Conservation (phyloP, 2,113 vertebrate genomes). For the Embiotoca jacksoni region DNA sequence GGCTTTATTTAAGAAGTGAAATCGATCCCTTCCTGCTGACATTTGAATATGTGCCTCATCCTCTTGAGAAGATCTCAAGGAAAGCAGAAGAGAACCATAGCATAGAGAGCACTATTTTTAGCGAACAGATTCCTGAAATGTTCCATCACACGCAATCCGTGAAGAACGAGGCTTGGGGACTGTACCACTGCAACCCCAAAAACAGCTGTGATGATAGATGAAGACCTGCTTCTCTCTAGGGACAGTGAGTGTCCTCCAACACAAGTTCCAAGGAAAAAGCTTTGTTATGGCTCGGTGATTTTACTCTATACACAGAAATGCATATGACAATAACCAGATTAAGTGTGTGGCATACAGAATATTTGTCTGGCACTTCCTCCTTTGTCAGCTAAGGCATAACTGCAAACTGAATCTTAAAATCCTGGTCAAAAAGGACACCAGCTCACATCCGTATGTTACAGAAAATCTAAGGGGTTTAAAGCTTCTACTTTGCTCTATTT, state of each 20-base stretch:
- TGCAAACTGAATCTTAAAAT: constrained; percentile 25
- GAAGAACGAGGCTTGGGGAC: constrained; percentile 63
- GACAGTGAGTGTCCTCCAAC: constrained; percentile 70
- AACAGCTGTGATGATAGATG: constrained; percentile 71
- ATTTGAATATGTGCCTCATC: constrained; percentile 51
- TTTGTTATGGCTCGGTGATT: constrained; percentile 44
- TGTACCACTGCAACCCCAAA: constrained; percentile 61
- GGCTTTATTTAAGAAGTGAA: constrained; percentile 46
- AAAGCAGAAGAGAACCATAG: constrained; percentile 63
- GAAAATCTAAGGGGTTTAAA: not conserved
- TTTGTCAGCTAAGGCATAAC: constrained; percentile 12
- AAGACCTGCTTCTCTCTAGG: constrained; percentile 64
- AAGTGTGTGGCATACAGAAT: not conserved
- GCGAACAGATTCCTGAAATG: constrained; percentile 72
- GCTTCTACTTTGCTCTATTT: constrained; percentile 18
- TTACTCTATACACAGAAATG: constrained; percentile 28
- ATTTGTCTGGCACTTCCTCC: not conserved
- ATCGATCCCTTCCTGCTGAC: constrained; percentile 56
- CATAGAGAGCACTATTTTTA: constrained; percentile 80
- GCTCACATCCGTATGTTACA: not conserved
- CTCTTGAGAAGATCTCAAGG: constrained; percentile 52
- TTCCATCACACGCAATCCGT: constrained; percentile 57
- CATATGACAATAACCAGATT: constrained; percentile 21
- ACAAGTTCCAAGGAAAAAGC: constrained; percentile 54
- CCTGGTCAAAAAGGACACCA: constrained; percentile 1